A percentile compares a stretch with the other conserved stretches of the same genome.
These are phyloP conservation scores for Caenorhabditis virilis DNA, from an alignment of 2,888 invertebrate species.

Conservation along the genomic window DNA sequence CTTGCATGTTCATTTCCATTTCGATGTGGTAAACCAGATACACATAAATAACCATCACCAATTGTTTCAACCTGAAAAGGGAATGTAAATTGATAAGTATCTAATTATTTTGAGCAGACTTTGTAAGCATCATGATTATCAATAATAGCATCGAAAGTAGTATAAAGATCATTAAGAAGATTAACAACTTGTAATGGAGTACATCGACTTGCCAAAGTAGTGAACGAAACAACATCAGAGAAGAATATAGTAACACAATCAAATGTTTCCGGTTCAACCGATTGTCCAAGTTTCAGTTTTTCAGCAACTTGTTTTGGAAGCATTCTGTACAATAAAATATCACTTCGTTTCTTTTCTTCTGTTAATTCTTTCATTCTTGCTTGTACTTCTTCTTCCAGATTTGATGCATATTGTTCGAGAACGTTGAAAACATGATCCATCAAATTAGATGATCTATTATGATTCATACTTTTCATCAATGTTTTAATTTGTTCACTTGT, in stretches of 20 bases:
- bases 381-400: constrained; percentile 58
- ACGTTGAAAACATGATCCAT: constrained; percentile 65
- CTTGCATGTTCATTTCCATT: constrained; percentile 61
- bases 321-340: constrained; percentile 62
- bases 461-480: constrained; percentile 41
- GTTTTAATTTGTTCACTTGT: constrained; percentile 40
- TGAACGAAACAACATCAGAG: constrained; percentile 62
- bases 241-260: constrained; percentile 61
- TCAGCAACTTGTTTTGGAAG: constrained; percentile 62
- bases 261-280: constrained; percentile 59
- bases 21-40: constrained; percentile 60
- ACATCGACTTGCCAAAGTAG: constrained; percentile 56
- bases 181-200: constrained; percentile 63
- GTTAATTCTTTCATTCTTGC: constrained; percentile 59
- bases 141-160: constrained; percentile 61
- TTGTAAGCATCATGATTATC: constrained; percentile 63
- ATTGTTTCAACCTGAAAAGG: constrained; percentile 59
- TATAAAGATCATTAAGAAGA: constrained; percentile 65
- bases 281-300: constrained; percentile 57
- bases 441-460: constrained; percentile 46
- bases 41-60: constrained; percentile 62
- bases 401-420: constrained; percentile 57
- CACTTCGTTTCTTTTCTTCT: constrained; percentile 64
- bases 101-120: too few species aligned
- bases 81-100: too few species aligned